Evolutionary conservation across 2,888 invertebrate species (phyloP), one percentile per base, ranked within the genome.

Genomic region (Lepidocyrtinus sp.): DNA sequence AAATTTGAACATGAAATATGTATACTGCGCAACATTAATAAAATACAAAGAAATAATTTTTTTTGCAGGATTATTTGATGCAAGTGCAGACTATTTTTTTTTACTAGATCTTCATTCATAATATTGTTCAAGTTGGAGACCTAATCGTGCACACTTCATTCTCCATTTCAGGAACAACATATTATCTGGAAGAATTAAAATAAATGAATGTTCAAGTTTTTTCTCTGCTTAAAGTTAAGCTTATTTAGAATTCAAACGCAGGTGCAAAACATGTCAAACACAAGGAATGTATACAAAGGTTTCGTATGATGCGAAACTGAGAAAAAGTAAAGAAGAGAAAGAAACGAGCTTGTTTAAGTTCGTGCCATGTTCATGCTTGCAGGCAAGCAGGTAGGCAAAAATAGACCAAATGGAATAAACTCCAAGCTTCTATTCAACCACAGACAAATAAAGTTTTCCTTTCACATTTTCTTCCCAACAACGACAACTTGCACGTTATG

Each of bases 181-280:
- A 5, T 36, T 36, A 36, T n/a, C 36, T 50, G 50, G 15, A 50
- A 50, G 50, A 50, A 50, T 50, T 50, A 50, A 50, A 50, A 50
- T 50, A 50, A 50, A 50, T 50, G 50, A 50, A 50, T 50, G 2
- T 50, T 36, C 36, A 36, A 17, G 15, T 2, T 12, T 50, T 7
- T 17, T 50, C 17, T 50, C 17, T 50, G 50, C 2, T n/a, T n/a
- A 17, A 50, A 50, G 2, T 50, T 50, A 50, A 50, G 50, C 50
- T 17, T 50, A 50, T 50, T 50, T 50, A 50, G 50, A 50, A 27
- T 22, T 59, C 45, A 67, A 67, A 22, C 67, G n/a, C 70, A 76
- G 76, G 64, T 71, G 76, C 71, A 71, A 63, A 50, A 65, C 26
- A 63, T 70, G 76, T 70, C 76, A 76, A 75, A 63, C 21, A 19